Percentiles rank a stretch among this genome's conserved stretches.
Conservation (phyloP, 2,888 invertebrate genomes). For the Euproctis similis region DNA sequence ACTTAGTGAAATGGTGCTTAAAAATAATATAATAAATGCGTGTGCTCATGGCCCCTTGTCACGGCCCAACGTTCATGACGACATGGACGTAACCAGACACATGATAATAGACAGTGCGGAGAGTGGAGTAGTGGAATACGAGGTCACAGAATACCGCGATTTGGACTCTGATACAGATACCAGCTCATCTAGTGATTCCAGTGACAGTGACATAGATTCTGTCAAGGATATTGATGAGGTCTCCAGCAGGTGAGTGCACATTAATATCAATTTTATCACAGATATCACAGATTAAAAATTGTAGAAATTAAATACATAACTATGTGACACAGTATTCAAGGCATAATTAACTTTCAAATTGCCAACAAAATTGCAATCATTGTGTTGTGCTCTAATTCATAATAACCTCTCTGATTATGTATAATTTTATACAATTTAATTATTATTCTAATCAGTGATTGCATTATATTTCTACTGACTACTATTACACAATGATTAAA, state of each 20-base stretch:
- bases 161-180: conserved; percentile 43
- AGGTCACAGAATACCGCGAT: conserved; percentile 63
- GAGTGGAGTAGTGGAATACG: conserved; percentile 61
- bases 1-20: conserved; percentile 67
- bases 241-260: conserved; percentile 62
- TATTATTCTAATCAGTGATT: no score
- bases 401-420: background rate
- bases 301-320: no score
- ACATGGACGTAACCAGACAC: conserved; percentile 49
- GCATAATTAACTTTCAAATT: no score
- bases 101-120: conserved; percentile 67
- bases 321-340: no score
- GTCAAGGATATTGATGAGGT: conserved; percentile 62
- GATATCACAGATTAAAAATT: no score
- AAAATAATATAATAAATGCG: conserved; percentile 70
- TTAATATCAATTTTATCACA: no score
- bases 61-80: conserved; percentile 34
- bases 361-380: no score
- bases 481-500: background rate
- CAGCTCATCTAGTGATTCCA: conserved; percentile 49
- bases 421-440: background rate
- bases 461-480: background rate
- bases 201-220: conserved; percentile 62
- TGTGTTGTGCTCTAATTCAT: background rate
- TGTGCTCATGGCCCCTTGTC: conserved; percentile 66